Conservation (phyloP, 2,113 vertebrate genomes). For the Chloroceryle aenea region DNA sequence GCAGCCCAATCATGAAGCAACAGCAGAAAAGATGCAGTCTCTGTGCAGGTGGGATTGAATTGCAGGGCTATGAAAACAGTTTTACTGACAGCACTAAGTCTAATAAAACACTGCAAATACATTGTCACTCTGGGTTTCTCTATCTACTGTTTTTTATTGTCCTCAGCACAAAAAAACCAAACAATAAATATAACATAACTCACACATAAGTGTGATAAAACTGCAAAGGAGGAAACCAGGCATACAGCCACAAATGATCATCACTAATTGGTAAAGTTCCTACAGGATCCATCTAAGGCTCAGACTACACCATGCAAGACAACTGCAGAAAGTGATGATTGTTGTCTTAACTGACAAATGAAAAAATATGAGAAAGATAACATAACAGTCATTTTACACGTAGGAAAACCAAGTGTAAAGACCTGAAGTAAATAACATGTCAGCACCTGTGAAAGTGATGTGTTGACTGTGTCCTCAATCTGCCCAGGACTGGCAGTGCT, state of each 20-base stretch:
- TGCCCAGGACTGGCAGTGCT: neutral
- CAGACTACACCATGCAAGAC: accelerated
- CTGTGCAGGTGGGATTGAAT: neutral
- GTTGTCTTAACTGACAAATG: neutral
- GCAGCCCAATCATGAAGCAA: neutral
- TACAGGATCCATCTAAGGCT: neutral
- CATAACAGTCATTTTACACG: neutral
- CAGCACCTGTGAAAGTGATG: accelerated
- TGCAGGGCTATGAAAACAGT: neutral
- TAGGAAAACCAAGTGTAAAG: accelerated
- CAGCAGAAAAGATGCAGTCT: neutral
- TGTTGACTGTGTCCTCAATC: too few species aligned
- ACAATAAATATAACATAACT: neutral
- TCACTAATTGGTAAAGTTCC: neutral
- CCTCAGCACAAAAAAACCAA: neutral
- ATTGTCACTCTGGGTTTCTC: neutral
- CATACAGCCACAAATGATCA: accelerated
- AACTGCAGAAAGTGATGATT: neutral
- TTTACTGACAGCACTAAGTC: neutral
- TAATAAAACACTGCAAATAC: neutral
- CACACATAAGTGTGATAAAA: accelerated
- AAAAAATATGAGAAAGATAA: accelerated
- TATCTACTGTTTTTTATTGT: neutral
- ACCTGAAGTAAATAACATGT: neutral
- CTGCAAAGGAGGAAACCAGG: neutral